Base-by-base conservation (phyloP, 2,888 invertebrate species). In the Amphipoea lucens region DNA sequence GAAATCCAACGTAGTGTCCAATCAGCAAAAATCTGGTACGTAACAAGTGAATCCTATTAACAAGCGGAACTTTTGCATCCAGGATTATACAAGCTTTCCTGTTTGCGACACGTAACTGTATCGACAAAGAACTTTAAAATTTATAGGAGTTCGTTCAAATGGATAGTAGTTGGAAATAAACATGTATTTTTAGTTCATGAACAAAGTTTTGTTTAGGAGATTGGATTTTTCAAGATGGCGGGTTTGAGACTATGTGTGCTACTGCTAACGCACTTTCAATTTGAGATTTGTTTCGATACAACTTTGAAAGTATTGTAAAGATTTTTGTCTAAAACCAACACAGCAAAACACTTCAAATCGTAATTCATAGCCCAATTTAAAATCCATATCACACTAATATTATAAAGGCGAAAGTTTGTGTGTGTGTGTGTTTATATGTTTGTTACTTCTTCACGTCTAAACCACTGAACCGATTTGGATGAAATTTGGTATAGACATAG, bases 11-110 rank as follows among this genome's bases (percentile, higher is more conserved):
- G 68, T 67, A 84, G 73, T 74, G 60, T 68, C 74, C 81, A 12
- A 83, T 86, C 83, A 79, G 66, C 48, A 81, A 83, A 89, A 89
- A 87, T 80, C 76, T 82, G 76, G 76, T 65, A 81, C 83, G 87
- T 89, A 88, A 91, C 89, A 87, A 91, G 82, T 84, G 81, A 87
- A 89, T 86, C 82, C 83, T 74, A 88, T 90, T 91, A 91, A 87
- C 87, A 78, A 87, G 87, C 82, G 74, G 67, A 88, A 89, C 87
- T 90, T 90, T 83, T 86, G 83, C 81, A 88, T 90, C 74, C 77
- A 81, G 87, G 88, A 90, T 90, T 87, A 89, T 86, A 84, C 82
- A 79, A 79, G 77, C 78, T 74, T 76, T 81, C 84, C 69, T 82
- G 84, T 83, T 86, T 77, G 71, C 81, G 76, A 84, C 88, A 87